Conservation (phyloP, 2,113 vertebrate species). For the Azemiops feae region DNA sequence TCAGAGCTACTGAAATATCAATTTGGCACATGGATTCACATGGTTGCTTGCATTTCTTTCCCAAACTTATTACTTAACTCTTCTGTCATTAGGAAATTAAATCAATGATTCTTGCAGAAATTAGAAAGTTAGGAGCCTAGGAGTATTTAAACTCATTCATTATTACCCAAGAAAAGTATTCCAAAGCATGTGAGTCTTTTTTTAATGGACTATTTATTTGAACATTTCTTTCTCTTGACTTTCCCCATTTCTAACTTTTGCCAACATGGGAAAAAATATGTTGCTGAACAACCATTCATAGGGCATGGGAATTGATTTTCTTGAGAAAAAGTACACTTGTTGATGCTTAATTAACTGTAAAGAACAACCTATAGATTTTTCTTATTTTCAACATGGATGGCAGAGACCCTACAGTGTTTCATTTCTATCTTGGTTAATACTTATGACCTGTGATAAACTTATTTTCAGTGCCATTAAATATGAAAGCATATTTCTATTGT, state of each 20-base stretch:
- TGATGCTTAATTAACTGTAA: conserved; percentile 52
- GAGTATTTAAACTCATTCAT: conserved; percentile 69
- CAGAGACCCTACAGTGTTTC: conserved; percentile 9
- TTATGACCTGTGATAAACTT: conserved; percentile 27
- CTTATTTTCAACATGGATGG: conserved; percentile 25
- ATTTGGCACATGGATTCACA: conserved; percentile 90
- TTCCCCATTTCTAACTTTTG: background rate
- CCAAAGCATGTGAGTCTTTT: background rate
- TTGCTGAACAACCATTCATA: conserved; percentile 14
- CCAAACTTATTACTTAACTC: conserved; percentile 76
- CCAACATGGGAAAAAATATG: background rate
- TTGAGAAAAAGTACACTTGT: conserved; percentile 31
- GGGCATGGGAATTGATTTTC: conserved; percentile 39
- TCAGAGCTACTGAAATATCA: conserved; percentile 83
- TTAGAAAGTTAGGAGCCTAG: conserved; percentile 67
- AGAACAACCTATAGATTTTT: conserved; percentile 47
- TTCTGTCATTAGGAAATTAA: conserved; percentile 85
- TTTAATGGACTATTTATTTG: background rate
- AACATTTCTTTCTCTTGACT: background rate
- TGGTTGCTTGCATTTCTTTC: conserved; percentile 73
- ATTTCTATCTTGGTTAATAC: conserved; percentile 35
- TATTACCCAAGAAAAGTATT: conserved; percentile 19
- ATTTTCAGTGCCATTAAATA: conserved; percentile 39
- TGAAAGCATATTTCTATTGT: conserved; percentile 62
- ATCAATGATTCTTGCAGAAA: conserved; percentile 75